Base-by-base conservation (phyloP, 2,797 vertebrate species). In the Karalla daura region DNA sequence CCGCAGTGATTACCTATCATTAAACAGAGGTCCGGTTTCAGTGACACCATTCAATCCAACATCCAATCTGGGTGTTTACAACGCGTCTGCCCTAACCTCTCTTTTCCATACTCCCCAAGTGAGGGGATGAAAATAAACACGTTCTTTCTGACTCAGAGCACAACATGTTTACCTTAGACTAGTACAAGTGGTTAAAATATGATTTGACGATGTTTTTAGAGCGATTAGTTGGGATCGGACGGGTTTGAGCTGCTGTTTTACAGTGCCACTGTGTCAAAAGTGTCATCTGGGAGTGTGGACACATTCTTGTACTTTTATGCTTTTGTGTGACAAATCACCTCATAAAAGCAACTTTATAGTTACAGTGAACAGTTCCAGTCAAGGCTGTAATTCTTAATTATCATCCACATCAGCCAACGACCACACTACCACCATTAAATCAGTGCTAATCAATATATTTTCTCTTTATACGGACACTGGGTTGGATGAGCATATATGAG, bases 1-100 rank as follows among this genome's bases (percentile, higher is more conserved):
- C 73, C 36, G 51, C 58, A 21, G 81, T 86, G 83, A 92, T 90
- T 90, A 79, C 76, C 85, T 63, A 30, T 86, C 83, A 88, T 91
- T 87, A 90, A 49, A 35, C 24, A 13, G 53, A 39, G 81, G 60
- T 84, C 81, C 23, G 15, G 74, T 90, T 89, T 84, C 86, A 76
- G 56, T 45, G 74, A 86, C 76, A 64, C 81, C 75, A 69, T 76
- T 83, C 64, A 62, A 75, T 69, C 63, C 62, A 39, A 25, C 54
- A 53, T 80, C 72, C 76, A 65, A 58, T 75, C 80, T 37, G 63
- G n/a, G 54, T 85, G 83, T 78, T 89, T 85, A 80, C 81, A 62
- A 59, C 51, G 61, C 52, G 70, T 86, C 80, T 58, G 37, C 45
- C 12, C 49, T 54, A 75, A 71, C 71, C 37, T 68, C 37, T 74